Evolutionary conservation across 2,888 invertebrate genomes (phyloP), one percentile per base, ranked within the genome.

Genomic region (Galeopsomyia nigrocyanea): DNA sequence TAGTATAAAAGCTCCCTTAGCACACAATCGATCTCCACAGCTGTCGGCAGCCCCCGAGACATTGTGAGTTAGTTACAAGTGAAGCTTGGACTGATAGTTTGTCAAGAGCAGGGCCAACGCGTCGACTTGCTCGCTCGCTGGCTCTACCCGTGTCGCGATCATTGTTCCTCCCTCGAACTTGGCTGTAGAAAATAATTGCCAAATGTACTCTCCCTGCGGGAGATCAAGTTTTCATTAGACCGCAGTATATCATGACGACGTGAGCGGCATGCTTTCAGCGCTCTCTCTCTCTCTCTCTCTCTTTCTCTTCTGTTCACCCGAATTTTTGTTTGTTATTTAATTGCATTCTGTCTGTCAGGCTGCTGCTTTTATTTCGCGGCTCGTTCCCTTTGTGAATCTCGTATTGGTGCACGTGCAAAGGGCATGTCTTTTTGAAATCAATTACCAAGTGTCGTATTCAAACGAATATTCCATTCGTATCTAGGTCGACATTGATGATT

Each of bases 191-290:
- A 68, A 68, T 68, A 72, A 72, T 72, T 60, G 22, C 53, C 7
- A 51, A 60, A 64, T 68, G 53, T 63, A 60, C 47, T 22, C 58
- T 47, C 68, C 58, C 47, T 17, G 21, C 22, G 53, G 39, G 39
- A 3, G 53, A 68, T 68, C 68, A 64, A 62, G 55, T 68, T 64
- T 68, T 68, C 72, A 68, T 68, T 64, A 64, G 58, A 47, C 64
- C 22, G 21, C 31, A 58, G 64, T 68, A 63, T 46, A 68, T 68
- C 58, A 64, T 31, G 63, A 47, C 55, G 39, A 68, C 67, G 57
- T 47, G 64, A 53, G 60, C 26, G 55, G 51, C 68, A 68, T 68
- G 47, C 14, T 53, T 63, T 63, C 51, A 39, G 53, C 39, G 16
- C 3, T 14, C 53, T 70, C 51, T 60, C 56, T 53, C 56, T 60